Base-by-base conservation (phyloP, 2,797 vertebrate species). In the Hoplostethus atlanticus region DNA sequence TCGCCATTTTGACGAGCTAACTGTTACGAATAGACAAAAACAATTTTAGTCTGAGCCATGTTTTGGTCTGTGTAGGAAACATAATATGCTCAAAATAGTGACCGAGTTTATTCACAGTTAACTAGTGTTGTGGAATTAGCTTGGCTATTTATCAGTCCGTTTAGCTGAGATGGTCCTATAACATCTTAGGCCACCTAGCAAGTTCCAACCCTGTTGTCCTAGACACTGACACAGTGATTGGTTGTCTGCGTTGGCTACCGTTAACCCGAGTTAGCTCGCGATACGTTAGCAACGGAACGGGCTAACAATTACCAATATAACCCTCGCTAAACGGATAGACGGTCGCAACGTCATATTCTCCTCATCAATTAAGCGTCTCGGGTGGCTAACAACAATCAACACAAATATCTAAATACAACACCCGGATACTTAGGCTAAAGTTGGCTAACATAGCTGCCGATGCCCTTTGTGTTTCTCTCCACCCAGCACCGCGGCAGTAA, bases 1-100 rank as follows among this genome's bases (percentile, higher is more conserved):
- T 90, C 93, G 94, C 94, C 95, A 95, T 95, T 94, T 95, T 95
- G 94, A 80, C 76, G 78, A 66, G 69, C 77, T 53, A 76, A 76
- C 50, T 67, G 57, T 89, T 64, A 83, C 59, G 64, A 60, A 5
- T 52, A 79, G 58, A 88, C 76, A 82, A 75, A 87, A 85, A 72
- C 36, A 76, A 48, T 58, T 68, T 69, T 42, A 44, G 13, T 59
- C 16, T 58, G 40, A 69, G 65, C 57, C 55, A 56, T 61, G n/a
- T 67, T 79, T 40, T 40, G 30, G 7, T 6, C 52, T n/a, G 25
- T 38, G 34, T 9, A 11, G 12, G 6, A n/a, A 15, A 5, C 9
- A n/a, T 6, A 25, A 42, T 16, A 28, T 38, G 5, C 0, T 9
- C 13, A 25, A 51, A 7, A 21, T 5, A 11, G 5, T 3, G 6